These are phyloP conservation scores for Harpagoxenus sublaevis DNA, from an alignment of 2,888 invertebrate genomes.

Conservation along the genomic window DNA sequence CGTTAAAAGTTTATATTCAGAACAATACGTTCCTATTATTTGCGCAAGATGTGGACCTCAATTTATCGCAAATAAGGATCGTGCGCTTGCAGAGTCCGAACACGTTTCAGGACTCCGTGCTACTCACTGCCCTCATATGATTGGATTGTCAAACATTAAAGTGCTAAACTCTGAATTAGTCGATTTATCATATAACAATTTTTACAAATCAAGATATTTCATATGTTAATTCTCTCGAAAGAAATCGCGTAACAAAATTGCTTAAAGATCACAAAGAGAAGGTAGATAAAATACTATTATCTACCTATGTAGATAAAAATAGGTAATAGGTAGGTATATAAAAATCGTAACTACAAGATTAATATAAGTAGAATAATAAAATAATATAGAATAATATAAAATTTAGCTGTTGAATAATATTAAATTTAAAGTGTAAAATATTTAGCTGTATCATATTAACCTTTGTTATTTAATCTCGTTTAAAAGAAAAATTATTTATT, in stretches of 20 bases:
- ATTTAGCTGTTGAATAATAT: neutral
- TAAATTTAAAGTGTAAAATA: too few species aligned
- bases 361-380: neutral
- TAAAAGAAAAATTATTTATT: neutral
- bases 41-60: constrained; percentile 60
- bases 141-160: constrained; percentile 69
- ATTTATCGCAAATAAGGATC: constrained; percentile 61
- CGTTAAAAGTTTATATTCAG: constrained; percentile 26
- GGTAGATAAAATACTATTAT: too few species aligned
- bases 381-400: neutral
- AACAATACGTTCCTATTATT: constrained; percentile 63
- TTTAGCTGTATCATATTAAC: neutral
- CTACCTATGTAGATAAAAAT: too few species aligned
- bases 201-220: constrained; percentile 15
- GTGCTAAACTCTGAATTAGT: constrained; percentile 56
- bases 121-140: constrained; percentile 31
- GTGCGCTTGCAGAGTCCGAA: constrained; percentile 46
- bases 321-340: too few species aligned
- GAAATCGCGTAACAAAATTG: neutral
- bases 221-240: neutral
- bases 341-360: neutral
- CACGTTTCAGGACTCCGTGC: constrained; percentile 58
- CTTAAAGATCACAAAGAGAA: neutral
- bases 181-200: constrained; percentile 19
- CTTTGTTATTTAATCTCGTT: neutral